Conservation (phyloP, 92 coral and sea anemone species). For the Palythoa heliodiscus region DNA sequence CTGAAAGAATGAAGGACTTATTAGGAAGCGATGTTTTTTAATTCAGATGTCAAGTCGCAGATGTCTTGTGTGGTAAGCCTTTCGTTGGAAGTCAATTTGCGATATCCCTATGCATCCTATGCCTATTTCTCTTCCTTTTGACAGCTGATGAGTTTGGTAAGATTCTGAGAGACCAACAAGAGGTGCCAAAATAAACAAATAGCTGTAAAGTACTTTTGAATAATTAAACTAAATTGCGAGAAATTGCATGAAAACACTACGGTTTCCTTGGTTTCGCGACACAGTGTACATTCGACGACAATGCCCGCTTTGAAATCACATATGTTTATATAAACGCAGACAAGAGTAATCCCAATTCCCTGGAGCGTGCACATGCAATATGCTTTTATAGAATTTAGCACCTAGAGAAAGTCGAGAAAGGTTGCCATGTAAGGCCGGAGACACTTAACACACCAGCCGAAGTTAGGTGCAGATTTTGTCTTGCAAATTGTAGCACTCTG, state of each 20-base stretch:
- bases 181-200: background rate
- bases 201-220: background rate
- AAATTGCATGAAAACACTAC: constrained; percentile 2
- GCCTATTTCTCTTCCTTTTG: background rate
- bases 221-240: background rate
- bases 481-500: no score
- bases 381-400: no score
- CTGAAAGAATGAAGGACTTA: background rate
- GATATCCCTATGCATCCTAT: background rate
- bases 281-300: background rate
- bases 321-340: no score
- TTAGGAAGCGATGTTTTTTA: no score
- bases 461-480: no score
- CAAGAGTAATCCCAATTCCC: background rate
- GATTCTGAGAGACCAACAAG: background rate
- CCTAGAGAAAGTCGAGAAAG: no score
- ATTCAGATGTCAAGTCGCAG: background rate
- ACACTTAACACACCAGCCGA: no score
- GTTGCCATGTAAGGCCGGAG: no score
- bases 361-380: background rate
- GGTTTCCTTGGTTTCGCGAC: constrained; percentile 31
- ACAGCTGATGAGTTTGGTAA: background rate
- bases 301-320: background rate
- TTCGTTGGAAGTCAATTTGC: background rate
- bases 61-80: background rate